Conservation (phyloP, 2,888 invertebrate genomes). For the Trichopria drosophilae region DNA sequence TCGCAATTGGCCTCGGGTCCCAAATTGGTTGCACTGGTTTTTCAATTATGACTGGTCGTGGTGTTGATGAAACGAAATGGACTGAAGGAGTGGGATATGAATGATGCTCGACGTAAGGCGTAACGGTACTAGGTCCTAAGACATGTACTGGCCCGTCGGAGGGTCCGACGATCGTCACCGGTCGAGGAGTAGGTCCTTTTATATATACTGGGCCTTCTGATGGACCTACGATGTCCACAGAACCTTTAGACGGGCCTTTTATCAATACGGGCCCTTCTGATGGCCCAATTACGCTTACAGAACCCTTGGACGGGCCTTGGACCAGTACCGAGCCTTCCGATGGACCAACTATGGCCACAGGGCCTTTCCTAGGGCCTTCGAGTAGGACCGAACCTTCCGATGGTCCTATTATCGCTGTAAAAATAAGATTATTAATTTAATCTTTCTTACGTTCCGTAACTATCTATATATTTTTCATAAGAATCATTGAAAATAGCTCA, state of each 20-base stretch:
- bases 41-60: too few relatives aligned
- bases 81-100: too few relatives aligned
- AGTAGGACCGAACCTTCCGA: constrained; percentile 4
- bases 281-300: constrained; percentile 32
- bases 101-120: too few relatives aligned
- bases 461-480: too few relatives aligned
- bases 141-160: too few relatives aligned
- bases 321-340: constrained; percentile 17
- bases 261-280: constrained; percentile 38
- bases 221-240: constrained; percentile 32
- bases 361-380: constrained; percentile 4
- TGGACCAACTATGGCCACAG: constrained; percentile 21
- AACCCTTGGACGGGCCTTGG: constrained; percentile 22
- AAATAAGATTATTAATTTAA: background rate
- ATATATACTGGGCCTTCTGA: constrained; percentile 31
- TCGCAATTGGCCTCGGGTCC: too few relatives aligned
- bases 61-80: too few relatives aligned
- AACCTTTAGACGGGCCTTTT: constrained; percentile 26
- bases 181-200: constrained; percentile 30
- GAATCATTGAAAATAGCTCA: too few relatives aligned
- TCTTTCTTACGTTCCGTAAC: too few relatives aligned
- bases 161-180: constrained; percentile 23
- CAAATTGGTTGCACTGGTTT: too few relatives aligned
- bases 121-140: constrained; percentile 5
- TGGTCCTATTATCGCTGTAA: constrained; percentile 12